A percentile compares a stretch with the other conserved stretches of the same genome.
These are phyloP conservation scores for Corythaixoides concolor DNA, from an alignment of 2,113 vertebrate species.

Conservation along the genomic window DNA sequence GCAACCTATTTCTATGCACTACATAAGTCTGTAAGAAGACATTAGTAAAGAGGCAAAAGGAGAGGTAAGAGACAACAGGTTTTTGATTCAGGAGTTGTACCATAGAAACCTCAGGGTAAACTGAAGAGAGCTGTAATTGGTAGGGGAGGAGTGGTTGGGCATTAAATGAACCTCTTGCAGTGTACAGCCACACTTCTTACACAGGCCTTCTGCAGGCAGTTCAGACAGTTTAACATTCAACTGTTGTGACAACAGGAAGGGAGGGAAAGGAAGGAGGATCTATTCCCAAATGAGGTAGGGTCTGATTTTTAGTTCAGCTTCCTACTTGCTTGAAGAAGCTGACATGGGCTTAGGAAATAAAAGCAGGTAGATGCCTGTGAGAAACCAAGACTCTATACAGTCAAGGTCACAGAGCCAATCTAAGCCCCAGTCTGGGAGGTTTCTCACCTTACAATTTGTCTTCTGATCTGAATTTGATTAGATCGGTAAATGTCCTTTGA, in stretches of 20 bases:
- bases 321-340: neutral
- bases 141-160: neutral
- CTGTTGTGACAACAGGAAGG: neutral
- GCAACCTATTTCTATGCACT: neutral
- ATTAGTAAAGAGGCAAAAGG: neutral
- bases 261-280: neutral
- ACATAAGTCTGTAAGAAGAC: neutral
- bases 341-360: neutral
- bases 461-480: neutral
- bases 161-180: neutral
- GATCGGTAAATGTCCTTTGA: neutral
- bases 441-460: neutral
- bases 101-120: neutral
- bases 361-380: neutral
- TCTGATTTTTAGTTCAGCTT: neutral
- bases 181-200: neutral
- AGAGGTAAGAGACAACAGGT: neutral
- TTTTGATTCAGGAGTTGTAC: neutral
- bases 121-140: neutral
- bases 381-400: neutral
- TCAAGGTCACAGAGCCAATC: neutral
- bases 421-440: neutral
- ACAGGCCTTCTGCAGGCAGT: neutral
- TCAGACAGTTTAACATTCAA: neutral
- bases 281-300: neutral